These are phyloP conservation scores for Perodicticus potto DNA, from an alignment of 2,797 vertebrate genomes.

Conservation along the genomic window DNA sequence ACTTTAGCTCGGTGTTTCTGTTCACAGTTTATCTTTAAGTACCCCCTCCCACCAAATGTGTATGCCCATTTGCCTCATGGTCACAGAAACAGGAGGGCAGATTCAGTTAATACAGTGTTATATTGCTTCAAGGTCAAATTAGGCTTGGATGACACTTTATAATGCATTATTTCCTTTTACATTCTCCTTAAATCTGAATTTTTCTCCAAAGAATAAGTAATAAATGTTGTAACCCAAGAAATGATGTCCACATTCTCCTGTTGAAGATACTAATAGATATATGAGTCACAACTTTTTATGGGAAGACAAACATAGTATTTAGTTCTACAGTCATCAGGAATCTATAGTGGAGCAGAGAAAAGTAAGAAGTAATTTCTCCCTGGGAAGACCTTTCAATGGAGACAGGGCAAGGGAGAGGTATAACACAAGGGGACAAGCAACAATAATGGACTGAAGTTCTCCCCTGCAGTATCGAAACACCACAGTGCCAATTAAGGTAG, in stretches of 20 bases:
- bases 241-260: not conserved
- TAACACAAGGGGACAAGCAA: not conserved
- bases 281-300: not conserved
- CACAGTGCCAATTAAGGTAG: not conserved
- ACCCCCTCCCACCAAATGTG: not conserved
- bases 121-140: constrained; percentile 44
- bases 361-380: constrained; percentile 6
- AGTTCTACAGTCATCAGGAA: not conserved
- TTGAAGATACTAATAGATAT: constrained; percentile 45
- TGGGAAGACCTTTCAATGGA: not conserved
- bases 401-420: not conserved
- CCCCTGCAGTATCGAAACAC: not conserved
- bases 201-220: constrained; percentile 23
- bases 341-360: not conserved
- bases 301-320: not conserved
- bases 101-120: not conserved
- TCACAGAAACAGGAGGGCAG: not conserved
- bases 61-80: not conserved
- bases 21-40: not conserved
- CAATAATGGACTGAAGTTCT: not conserved
- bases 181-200: constrained; percentile 40
- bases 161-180: constrained; percentile 20
- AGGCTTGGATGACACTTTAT: constrained; percentile 7
- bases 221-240: not conserved
- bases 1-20: not conserved